phyloP scores from a whole-genome alignment of 2,797 vertebrate genomes.

The Amphiprion clarkii region DNA sequence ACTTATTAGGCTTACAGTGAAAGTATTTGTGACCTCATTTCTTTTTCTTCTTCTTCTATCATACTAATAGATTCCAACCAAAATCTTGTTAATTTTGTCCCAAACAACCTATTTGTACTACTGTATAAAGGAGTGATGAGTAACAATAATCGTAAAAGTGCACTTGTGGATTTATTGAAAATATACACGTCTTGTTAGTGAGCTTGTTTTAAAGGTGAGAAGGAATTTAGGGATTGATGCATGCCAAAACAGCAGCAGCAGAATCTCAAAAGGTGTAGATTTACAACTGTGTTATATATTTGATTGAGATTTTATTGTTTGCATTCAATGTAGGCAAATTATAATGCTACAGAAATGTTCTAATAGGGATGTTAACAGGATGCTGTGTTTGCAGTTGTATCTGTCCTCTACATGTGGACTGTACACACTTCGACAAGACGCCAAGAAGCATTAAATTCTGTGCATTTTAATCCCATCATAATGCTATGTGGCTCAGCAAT shows the following conservation, averaged over 20 bases:
- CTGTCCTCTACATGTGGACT: not conserved
- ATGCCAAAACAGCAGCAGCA: too few relatives aligned
- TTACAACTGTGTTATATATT: too few relatives aligned
- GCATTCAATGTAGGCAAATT: too few relatives aligned
- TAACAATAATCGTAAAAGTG: constrained; percentile 1
- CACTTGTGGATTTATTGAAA: not conserved
- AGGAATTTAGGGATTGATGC: too few relatives aligned
- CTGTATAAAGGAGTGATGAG: not conserved
- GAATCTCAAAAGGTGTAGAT: too few relatives aligned
- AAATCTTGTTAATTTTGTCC: constrained; percentile 6
- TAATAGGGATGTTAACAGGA: not conserved
- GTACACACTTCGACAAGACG: not conserved
- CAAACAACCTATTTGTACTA: not conserved
- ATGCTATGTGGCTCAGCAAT: constrained; percentile 21
- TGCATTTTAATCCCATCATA: constrained; percentile 37
- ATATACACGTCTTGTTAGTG: not conserved
- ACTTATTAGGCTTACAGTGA: constrained; percentile 28
- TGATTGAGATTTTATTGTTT: too few relatives aligned
- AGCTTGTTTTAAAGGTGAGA: too few relatives aligned
- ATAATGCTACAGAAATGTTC: not conserved
- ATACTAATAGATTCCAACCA: constrained; percentile 1
- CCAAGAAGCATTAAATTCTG: not conserved
- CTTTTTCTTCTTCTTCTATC: constrained; percentile 21
- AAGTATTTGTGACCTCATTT: constrained; percentile 10
- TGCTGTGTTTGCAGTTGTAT: not conserved